These are phyloP conservation scores for Dione juno DNA, from an alignment of 2,888 invertebrate species.

Conservation along the genomic window DNA sequence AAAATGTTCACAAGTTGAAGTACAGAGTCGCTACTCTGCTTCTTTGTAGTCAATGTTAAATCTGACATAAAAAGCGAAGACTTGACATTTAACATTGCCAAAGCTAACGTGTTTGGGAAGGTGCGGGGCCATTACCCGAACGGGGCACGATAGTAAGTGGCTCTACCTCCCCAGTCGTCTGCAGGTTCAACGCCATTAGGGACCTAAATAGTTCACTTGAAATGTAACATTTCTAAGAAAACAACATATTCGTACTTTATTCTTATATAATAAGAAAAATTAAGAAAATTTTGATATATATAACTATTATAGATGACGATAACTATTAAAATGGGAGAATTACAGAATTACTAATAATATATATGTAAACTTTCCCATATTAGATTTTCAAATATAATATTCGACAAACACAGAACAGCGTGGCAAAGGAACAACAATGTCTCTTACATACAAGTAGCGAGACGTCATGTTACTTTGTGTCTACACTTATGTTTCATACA, in stretches of 20 bases:
- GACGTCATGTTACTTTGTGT: constrained; percentile 48
- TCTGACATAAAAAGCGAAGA: constrained; percentile 61
- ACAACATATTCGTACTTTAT: constrained; percentile 30
- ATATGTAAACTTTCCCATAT: background rate
- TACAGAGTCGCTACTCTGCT: constrained; percentile 5
- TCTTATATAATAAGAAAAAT: background rate
- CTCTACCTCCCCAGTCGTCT: constrained; percentile 58
- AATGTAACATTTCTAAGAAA: constrained; percentile 55
- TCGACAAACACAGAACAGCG: constrained; percentile 22
- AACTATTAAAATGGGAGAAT: constrained; percentile 3
- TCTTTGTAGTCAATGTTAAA: constrained; percentile 55
- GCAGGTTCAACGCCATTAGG: constrained; percentile 68
- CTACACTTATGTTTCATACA: constrained; percentile 33
- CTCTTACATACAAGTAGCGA: constrained; percentile 48
- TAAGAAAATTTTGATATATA: background rate
- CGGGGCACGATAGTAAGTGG: constrained; percentile 54
- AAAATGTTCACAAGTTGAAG: constrained; percentile 15
- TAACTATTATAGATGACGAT: background rate
- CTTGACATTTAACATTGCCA: constrained; percentile 66
- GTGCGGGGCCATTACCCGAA: constrained; percentile 67
- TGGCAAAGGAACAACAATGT: constrained; percentile 39
- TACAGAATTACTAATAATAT: background rate
- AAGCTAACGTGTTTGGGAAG: constrained; percentile 59
- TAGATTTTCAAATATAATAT: background rate
- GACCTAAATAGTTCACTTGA: constrained; percentile 57